A percentile compares a stretch with the other conserved stretches of the same genome.
These are phyloP conservation scores for Porites evermanni DNA, from an alignment of 92 coral and sea anemone species.

Conservation along the genomic window DNA sequence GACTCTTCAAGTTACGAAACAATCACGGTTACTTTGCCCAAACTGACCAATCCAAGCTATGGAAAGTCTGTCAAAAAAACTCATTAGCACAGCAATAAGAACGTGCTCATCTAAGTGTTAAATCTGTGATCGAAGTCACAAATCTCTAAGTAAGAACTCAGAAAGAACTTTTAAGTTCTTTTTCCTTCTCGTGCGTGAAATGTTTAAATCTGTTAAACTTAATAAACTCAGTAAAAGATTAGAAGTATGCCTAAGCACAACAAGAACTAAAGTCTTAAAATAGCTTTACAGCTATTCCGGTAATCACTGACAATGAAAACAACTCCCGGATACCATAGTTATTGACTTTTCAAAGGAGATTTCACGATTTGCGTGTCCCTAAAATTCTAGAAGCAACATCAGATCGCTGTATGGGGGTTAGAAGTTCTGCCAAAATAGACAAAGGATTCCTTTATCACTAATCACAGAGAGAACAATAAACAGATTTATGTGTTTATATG, in stretches of 20 bases:
- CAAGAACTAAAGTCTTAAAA: neutral
- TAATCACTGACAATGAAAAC: neutral
- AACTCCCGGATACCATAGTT: slow-evolving; percentile 8
- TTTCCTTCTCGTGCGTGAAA: neutral
- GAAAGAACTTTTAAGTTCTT: neutral
- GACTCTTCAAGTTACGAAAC: slow-evolving; percentile 24
- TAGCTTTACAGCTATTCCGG: neutral
- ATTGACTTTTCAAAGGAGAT: slow-evolving; percentile 5
- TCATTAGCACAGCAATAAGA: neutral
- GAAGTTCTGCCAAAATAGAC: neutral
- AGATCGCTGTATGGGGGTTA: neutral
- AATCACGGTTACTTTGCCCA: slow-evolving; percentile 2
- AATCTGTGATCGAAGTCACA: neutral
- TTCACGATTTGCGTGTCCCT: slow-evolving; percentile 15
- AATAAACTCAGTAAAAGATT: neutral
- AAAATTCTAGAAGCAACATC: neutral
- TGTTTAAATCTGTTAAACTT: neutral
- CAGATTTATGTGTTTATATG: slow-evolving; percentile 23
- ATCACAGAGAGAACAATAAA: slow-evolving; percentile 19
- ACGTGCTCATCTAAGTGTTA: neutral
- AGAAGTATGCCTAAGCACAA: neutral
- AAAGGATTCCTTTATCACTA: slow-evolving; percentile 37
- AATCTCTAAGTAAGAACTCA: neutral
- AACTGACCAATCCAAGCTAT: neutral
- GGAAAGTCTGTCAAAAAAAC: neutral